phyloP scores from a whole-genome alignment of 2,888 invertebrate genomes.

The Drosophila longiperda region DNA sequence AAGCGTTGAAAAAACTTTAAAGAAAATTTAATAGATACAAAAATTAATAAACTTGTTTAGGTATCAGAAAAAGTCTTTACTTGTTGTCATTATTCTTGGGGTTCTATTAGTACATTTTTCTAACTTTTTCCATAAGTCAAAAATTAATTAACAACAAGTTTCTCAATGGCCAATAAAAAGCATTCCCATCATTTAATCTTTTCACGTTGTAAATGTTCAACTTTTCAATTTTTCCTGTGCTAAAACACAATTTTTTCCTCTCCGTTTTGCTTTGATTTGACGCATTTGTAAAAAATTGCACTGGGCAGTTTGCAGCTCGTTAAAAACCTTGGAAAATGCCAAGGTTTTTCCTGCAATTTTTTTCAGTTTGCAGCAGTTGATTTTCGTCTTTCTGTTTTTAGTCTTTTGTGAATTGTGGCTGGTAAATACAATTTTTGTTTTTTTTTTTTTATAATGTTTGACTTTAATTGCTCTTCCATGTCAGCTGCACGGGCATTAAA shows the following conservation, averaged over 20 bases:
- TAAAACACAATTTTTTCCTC: neutral
- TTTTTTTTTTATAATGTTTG: slow-evolving; percentile 20
- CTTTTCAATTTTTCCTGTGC: slow-evolving; percentile 1
- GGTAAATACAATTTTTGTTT: slow-evolving; percentile 1
- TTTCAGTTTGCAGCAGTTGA: slow-evolving; percentile 14
- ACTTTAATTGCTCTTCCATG: slow-evolving; percentile 62
- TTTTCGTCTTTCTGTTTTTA: slow-evolving; percentile 4
- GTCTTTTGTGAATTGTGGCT: slow-evolving; percentile 12
- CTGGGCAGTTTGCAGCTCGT: slow-evolving; percentile 7
- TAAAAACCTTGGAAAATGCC: slow-evolving; percentile 34
- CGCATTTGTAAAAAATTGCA: slow-evolving; percentile 31
- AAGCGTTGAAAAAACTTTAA: neutral
- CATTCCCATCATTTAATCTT: neutral
- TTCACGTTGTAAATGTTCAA: neutral
- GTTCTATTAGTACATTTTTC: neutral
- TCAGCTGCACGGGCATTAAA: slow-evolving; percentile 39
- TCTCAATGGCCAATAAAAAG: neutral
- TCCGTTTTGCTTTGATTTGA: neutral
- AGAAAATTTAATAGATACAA: neutral
- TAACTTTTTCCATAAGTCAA: neutral
- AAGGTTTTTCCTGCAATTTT: slow-evolving; percentile 27
- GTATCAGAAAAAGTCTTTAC: neutral
- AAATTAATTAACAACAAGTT: neutral
- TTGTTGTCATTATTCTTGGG: neutral
- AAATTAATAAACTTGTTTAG: neutral